Conservation (phyloP, 2,113 vertebrate species). For the Notothenia coriiceps region DNA sequence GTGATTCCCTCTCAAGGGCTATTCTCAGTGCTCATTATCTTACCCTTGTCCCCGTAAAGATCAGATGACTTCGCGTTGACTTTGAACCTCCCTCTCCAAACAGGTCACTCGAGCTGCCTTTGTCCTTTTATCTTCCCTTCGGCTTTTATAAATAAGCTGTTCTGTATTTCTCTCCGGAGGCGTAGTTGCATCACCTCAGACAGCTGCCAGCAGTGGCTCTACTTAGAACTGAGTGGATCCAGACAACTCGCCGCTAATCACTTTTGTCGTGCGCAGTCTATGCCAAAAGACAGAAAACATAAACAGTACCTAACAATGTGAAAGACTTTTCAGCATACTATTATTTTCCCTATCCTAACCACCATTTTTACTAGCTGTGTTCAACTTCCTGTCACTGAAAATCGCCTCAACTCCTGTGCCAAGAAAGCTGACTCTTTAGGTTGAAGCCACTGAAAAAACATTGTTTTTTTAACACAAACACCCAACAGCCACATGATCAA, state of each 20-base stretch:
- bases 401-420: background rate
- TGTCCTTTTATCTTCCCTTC: conserved; percentile 78
- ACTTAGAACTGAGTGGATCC: conserved; percentile 62
- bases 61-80: conserved; percentile 70
- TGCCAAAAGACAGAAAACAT: conserved; percentile 15
- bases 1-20: conserved; percentile 73
- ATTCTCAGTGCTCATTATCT: conserved; percentile 75
- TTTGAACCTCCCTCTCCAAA: conserved; percentile 75
- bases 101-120: conserved; percentile 68
- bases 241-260: conserved; percentile 61
- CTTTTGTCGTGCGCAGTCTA: conserved; percentile 45
- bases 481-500: conserved; percentile 5
- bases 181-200: conserved; percentile 72
- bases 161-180: conserved; percentile 60
- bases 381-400: conserved; percentile 1
- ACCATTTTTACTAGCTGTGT: conserved; percentile 6
- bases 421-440: conserved; percentile 2
- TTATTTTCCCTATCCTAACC: background rate
- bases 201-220: conserved; percentile 58
- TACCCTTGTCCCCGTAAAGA: conserved; percentile 71
- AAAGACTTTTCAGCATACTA: conserved; percentile 2
- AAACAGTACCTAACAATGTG: background rate
- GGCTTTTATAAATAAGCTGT: conserved; percentile 71
- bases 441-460: background rate
- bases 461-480: background rate